phyloP scores from a whole-genome alignment of 1,140 invertebrate species.

The Frieseomelitta varia region DNA sequence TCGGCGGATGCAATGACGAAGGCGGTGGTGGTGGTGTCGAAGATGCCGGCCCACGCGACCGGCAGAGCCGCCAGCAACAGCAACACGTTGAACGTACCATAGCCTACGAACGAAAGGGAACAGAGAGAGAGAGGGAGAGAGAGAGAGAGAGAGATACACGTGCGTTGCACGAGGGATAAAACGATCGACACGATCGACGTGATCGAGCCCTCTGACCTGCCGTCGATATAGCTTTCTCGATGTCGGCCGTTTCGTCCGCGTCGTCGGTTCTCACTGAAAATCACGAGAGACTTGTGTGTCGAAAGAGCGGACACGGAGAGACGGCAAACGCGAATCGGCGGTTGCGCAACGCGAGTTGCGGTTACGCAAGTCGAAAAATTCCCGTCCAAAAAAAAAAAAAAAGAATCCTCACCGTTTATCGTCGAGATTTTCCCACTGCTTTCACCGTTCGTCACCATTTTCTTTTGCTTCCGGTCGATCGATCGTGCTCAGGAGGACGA shows the following conservation, averaged over 20 bases:
- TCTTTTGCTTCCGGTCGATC: neutral
- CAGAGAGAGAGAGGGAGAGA: too few species aligned
- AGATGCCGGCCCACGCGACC: constrained; percentile 73
- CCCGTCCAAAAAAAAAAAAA: too few species aligned
- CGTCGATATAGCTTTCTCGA: constrained; percentile 70
- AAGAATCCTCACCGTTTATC: constrained; percentile 66
- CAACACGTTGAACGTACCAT: constrained; percentile 78
- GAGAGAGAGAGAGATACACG: neutral
- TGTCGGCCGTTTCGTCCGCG: constrained; percentile 62
- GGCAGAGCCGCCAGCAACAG: constrained; percentile 76
- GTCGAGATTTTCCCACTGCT: constrained; percentile 57
- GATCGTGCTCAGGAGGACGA: neutral
- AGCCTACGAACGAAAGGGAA: constrained; percentile 60
- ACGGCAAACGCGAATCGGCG: neutral
- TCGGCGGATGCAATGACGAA: constrained; percentile 79
- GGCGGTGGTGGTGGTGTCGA: constrained; percentile 76
- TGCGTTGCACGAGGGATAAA: neutral
- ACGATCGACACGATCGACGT: too few species aligned
- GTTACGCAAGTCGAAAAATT: neutral
- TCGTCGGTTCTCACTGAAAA: constrained; percentile 62
- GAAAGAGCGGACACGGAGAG: neutral
- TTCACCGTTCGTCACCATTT: constrained; percentile 60
- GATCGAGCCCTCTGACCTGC: constrained; percentile 66
- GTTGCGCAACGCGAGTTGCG: constrained; percentile 2
- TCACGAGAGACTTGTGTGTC: constrained; percentile 2